Percentiles rank a stretch among this genome's conserved stretches.
Evolutionary conservation across 2,888 invertebrate genomes (phyloP).

Genomic region (Vesta saturnalis): DNA sequence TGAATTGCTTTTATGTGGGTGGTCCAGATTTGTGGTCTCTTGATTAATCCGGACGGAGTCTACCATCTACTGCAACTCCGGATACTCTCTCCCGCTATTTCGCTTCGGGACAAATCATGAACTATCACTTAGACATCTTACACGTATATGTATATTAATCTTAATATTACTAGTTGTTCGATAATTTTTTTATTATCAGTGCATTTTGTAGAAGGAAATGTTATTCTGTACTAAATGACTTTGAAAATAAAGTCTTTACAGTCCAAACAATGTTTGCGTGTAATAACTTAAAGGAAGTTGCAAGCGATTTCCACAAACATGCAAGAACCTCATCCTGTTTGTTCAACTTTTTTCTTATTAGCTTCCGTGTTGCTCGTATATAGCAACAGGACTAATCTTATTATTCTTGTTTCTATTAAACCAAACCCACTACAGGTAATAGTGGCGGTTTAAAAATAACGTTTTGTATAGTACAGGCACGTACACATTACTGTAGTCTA

Average conservation of each 20-base stretch:
- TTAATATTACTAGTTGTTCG: too few relatives aligned
- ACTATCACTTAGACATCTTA: constrained; percentile 31
- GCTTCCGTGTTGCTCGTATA: constrained; percentile 34
- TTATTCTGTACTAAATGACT: too few relatives aligned
- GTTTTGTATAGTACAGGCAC: too few relatives aligned
- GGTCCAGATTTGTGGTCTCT: constrained; percentile 59
- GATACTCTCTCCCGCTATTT: constrained; percentile 50
- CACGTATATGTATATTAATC: too few relatives aligned
- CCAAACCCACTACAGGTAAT: constrained; percentile 17
- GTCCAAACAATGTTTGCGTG: constrained; percentile 20
- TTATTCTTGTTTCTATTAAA: constrained; percentile 41
- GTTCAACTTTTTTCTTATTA: constrained; percentile 37
- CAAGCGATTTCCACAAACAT: constrained; percentile 19
- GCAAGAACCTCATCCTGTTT: constrained; percentile 38
- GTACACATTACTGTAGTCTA: too few relatives aligned
- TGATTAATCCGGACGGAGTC: constrained; percentile 58
- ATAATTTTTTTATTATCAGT: too few relatives aligned
- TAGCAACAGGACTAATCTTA: constrained; percentile 47
- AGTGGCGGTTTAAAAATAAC: background rate
- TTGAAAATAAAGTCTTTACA: too few relatives aligned
- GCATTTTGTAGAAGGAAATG: too few relatives aligned
- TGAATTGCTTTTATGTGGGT: constrained; percentile 57
- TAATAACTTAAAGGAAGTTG: constrained; percentile 20
- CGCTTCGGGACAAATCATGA: constrained; percentile 44
- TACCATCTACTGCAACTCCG: constrained; percentile 50